Conservation (phyloP, 2,113 vertebrate species). For the Machaerirhynchus nigripectus region DNA sequence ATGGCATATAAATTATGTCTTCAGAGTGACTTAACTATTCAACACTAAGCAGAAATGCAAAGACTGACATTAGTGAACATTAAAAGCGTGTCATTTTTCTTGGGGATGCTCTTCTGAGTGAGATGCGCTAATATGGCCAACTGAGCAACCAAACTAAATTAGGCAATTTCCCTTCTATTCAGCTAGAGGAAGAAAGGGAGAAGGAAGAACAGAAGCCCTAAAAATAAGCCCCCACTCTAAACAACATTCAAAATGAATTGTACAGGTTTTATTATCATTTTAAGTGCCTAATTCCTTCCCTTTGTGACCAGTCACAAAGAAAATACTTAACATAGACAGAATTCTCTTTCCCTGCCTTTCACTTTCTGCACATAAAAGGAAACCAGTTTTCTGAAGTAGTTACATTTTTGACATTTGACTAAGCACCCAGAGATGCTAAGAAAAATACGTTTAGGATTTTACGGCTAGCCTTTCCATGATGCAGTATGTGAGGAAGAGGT, state of each 20-base stretch:
- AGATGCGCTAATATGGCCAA: constrained; percentile 3
- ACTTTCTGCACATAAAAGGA: constrained; percentile 14
- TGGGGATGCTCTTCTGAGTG: neutral
- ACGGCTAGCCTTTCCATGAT: neutral
- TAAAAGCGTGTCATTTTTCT: neutral
- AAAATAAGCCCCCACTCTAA: neutral
- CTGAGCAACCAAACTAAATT: neutral
- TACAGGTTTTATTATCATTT: constrained; percentile 15
- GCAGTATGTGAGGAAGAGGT: neutral
- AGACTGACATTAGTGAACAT: neutral
- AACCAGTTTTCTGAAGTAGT: neutral
- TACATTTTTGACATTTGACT: constrained; percentile 22
- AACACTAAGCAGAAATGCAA: neutral
- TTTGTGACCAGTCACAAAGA: neutral
- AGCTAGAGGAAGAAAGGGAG: neutral
- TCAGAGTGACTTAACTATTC: neutral
- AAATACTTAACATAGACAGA: neutral
- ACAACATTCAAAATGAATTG: neutral
- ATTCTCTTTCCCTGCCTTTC: neutral
- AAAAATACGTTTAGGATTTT: neutral
- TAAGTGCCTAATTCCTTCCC: neutral
- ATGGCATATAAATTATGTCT: neutral
- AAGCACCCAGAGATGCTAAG: neutral
- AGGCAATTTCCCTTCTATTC: constrained; percentile 10
- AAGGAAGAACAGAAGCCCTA: neutral